These are phyloP conservation scores for Xiphophorus maculatus DNA, from an alignment of 2,113 vertebrate genomes.

Conservation along the genomic window DNA sequence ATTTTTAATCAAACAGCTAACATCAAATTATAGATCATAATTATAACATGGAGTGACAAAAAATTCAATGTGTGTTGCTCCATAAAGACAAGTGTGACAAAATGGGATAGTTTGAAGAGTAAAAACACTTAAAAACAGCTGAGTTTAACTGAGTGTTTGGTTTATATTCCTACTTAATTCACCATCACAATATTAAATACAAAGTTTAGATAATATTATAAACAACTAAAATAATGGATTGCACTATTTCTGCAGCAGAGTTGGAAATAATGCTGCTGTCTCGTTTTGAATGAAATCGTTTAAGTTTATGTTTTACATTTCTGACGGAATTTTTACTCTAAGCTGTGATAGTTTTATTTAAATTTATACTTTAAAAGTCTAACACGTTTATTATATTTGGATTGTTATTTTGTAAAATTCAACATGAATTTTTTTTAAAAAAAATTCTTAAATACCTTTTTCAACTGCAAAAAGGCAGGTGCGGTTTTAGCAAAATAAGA, in stretches of 20 bases:
- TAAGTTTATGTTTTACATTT: background rate
- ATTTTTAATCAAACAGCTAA: background rate
- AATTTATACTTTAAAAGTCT: background rate
- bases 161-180: background rate
- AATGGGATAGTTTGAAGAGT: background rate
- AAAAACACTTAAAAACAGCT: background rate
- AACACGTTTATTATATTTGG: too few species aligned
- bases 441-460: background rate
- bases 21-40: background rate
- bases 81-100: too few species aligned
- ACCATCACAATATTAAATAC: background rate
- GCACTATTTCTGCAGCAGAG: background rate
- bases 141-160: background rate
- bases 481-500: background rate
- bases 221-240: background rate
- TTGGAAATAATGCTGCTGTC: background rate
- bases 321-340: background rate
- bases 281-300: background rate
- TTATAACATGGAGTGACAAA: background rate
- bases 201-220: too few species aligned
- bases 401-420: background rate
- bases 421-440: background rate
- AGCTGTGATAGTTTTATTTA: background rate
- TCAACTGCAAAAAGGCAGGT: background rate
- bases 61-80: background rate